Evolutionary conservation across 2,888 invertebrate genomes (phyloP).

Genomic region (Eustalomyia histrio): DNA sequence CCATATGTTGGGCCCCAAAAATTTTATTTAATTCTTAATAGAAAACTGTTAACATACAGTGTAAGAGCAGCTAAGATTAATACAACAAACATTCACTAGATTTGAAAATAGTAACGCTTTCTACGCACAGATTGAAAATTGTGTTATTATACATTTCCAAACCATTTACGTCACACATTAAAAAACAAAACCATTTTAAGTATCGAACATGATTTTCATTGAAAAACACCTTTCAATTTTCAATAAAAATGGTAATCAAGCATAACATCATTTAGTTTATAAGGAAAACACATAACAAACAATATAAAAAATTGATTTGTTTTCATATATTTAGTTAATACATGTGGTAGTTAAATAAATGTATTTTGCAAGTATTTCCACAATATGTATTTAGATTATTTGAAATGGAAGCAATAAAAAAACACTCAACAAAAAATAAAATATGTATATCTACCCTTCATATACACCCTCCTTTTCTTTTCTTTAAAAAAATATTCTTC

Average conservation of each 20-base stretch:
- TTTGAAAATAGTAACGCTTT: too few species aligned
- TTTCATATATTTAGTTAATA: background rate
- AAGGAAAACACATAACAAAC: conserved; percentile 9
- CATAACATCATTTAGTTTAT: conserved; percentile 25
- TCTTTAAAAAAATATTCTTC: too few species aligned
- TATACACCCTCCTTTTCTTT: background rate
- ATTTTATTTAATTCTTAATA: too few species aligned
- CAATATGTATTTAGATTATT: background rate
- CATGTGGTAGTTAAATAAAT: background rate
- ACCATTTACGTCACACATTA: background rate
- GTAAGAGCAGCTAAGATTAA: too few species aligned
- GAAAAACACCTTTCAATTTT: background rate
- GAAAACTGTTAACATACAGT: too few species aligned
- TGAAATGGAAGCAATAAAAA: background rate
- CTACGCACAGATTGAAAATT: too few species aligned
- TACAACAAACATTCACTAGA: too few species aligned
- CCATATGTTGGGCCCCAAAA: too few species aligned
- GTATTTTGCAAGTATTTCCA: conserved; percentile 1
- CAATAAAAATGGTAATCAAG: conserved; percentile 36
- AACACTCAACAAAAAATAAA: background rate
- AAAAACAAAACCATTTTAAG: background rate
- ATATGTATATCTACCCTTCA: background rate
- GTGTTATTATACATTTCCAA: too few species aligned
- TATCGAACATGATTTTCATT: background rate
- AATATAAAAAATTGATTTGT: conserved; percentile 40